phyloP scores from a whole-genome alignment of 2,113 vertebrate genomes.

The Acrocephalus arundinaceus region DNA sequence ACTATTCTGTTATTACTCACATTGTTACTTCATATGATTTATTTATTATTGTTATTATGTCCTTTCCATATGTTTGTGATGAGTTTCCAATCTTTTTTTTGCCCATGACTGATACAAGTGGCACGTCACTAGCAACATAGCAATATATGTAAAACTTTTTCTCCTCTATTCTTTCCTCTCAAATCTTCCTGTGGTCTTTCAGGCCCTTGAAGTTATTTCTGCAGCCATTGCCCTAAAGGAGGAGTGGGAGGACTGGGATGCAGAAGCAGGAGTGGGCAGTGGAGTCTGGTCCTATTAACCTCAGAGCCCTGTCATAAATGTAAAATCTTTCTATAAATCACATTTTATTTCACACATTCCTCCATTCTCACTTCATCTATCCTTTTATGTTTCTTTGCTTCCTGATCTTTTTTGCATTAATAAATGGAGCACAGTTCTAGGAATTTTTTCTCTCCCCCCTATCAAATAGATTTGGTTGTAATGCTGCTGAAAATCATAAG shows the following conservation, averaged over 20 bases:
- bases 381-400: neutral
- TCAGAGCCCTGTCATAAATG: neutral
- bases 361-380: neutral
- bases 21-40: neutral
- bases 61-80: neutral
- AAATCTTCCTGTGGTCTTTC: neutral
- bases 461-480: neutral
- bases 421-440: neutral
- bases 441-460: neutral
- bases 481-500: accelerated
- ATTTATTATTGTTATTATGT: neutral
- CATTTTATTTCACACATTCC: neutral
- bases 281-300: neutral
- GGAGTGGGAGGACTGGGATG: accelerated
- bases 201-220: neutral
- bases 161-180: neutral
- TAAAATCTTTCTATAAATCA: neutral
- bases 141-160: neutral
- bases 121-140: neutral
- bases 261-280: neutral
- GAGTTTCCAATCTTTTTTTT: neutral
- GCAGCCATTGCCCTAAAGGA: neutral
- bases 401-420: neutral
- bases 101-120: neutral
- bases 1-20: neutral